phyloP scores from a whole-genome alignment of 1,140 invertebrate genomes.

The Armadillidium nasatum region DNA sequence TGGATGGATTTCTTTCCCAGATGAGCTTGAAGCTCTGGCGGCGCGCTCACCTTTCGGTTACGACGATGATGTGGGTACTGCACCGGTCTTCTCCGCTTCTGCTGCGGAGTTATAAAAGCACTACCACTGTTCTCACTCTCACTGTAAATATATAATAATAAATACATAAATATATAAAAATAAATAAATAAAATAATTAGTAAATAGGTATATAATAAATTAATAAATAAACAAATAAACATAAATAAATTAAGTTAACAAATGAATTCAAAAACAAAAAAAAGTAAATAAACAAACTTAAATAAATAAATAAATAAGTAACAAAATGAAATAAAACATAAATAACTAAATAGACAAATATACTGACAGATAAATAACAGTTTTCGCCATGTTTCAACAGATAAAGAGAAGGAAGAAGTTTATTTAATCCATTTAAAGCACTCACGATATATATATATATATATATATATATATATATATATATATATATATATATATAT shows the following conservation, averaged over 20 bases:
- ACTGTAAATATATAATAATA: no score
- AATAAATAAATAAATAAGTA: background rate
- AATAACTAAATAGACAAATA: background rate
- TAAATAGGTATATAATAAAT: no score
- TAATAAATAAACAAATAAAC: background rate
- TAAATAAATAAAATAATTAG: no score
- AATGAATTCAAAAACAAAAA: no score
- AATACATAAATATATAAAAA: background rate
- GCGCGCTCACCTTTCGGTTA: conserved; percentile 44
- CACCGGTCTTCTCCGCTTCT: conserved; percentile 35
- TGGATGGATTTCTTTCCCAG: conserved; percentile 25
- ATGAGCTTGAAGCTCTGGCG: conserved; percentile 43
- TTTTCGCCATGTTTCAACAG: background rate
- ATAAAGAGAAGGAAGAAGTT: no score
- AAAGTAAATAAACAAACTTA: background rate
- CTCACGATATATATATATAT: no score
- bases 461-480: no score
- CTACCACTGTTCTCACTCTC: conserved; percentile 44
- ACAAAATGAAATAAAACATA: background rate
- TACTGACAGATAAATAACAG: background rate
- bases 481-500: no score
- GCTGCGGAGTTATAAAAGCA: conserved; percentile 36
- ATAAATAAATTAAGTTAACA: no score
- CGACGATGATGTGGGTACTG: conserved; percentile 37
- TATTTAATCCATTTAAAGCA: no score